These are phyloP conservation scores for Parotocinclus haroldoi DNA, from an alignment of 2,797 vertebrate genomes.

Conservation along the genomic window DNA sequence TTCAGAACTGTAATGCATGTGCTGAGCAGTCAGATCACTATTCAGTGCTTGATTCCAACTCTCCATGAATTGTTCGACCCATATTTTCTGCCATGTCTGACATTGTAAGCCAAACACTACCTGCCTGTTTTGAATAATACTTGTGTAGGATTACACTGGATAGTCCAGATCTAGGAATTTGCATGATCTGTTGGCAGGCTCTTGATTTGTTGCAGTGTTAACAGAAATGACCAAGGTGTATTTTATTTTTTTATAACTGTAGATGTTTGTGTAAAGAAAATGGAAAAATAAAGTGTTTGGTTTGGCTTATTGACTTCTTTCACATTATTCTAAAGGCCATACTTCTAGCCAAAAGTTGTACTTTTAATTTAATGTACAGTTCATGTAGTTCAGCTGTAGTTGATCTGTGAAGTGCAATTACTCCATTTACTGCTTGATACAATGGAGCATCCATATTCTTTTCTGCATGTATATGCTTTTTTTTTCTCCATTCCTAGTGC, in stretches of 20 bases:
- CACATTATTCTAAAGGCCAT: not conserved
- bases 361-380: not conserved
- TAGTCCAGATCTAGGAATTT: not conserved
- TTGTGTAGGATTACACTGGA: not conserved
- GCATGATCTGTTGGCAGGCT: constrained; percentile 37
- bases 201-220: constrained; percentile 38
- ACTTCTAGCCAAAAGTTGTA: not conserved
- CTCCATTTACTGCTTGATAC: too few relatives aligned
- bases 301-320: constrained; percentile 34
- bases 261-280: constrained; percentile 61
- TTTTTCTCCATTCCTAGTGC: too few relatives aligned
- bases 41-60: not conserved
- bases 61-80: not conserved
- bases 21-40: not conserved
- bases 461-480: too few relatives aligned
- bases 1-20: not conserved
- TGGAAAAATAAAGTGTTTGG: constrained; percentile 70
- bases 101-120: constrained; percentile 18
- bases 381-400: too few relatives aligned
- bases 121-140: not conserved
- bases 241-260: constrained; percentile 70
- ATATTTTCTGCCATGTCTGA: constrained; percentile 27
- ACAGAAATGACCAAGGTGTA: constrained; percentile 28
- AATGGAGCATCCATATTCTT: too few relatives aligned
- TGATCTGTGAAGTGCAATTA: too few relatives aligned